Base-by-base conservation (phyloP, 2,888 invertebrate species). In the Tholera decimalis region DNA sequence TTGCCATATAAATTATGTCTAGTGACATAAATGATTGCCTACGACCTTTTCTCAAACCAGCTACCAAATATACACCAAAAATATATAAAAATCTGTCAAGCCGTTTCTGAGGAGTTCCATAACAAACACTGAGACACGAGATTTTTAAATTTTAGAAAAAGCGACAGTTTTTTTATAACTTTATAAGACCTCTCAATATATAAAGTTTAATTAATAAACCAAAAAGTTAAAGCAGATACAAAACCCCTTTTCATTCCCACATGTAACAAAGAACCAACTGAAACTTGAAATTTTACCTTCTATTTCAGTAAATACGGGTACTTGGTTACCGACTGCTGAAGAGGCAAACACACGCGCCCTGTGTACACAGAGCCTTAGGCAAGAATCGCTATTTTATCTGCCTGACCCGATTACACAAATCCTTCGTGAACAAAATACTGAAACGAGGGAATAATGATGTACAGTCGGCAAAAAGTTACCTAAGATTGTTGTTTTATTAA, bases 401-500 rank as follows among this genome's bases (percentile, higher is more conserved):
- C 49, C 56, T 58, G 78, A 57, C 61, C 68, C 53, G 68, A 68
- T 68, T 73, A 73, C 74, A 73, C 62, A 63, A 62, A 54, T 50
- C 63, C 53, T 67, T 73, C 68, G 63, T 73, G 74, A 63, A 60
- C 68, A 59, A 63, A 76, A 78, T 75, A 75, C 68, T 55, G 44
- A 68, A 60, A 30, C 11, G 37, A n/a, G n/a, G 20, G 46, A 57
- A 43, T 71, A 59, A 73, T 58, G 54, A 71, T 59, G 47, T 72
- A 76, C 28, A 24, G 53, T 30, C 9, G 3, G 24, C 37, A 64
- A 39, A 67, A 64, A 22, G 13, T 9, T 43, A 43, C 11, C 33
- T 33, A 1, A 35, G 35, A 35, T 35, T 35, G 15, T 13, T 8
- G 11, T 13, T 13, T 13, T 33, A 33, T 13, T 11, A 33, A 11